Conservation (phyloP, 2,113 vertebrate species). For the Sisor rabdophorus region DNA sequence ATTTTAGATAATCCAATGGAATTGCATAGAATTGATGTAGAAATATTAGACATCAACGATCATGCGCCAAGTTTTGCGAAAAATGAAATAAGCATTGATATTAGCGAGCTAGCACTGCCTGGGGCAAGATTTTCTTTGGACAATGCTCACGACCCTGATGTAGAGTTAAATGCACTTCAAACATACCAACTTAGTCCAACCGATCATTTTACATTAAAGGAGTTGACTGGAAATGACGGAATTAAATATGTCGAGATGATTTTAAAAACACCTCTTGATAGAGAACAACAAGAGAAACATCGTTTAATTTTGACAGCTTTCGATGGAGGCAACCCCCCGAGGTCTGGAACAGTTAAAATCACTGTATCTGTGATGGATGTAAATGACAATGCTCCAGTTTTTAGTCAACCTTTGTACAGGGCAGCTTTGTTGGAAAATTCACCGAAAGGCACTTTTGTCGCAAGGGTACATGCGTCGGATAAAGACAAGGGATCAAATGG, state of each 20-base stretch:
- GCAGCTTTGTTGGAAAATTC: slow-evolving; percentile 61
- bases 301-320: slow-evolving; percentile 60
- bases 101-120: slow-evolving; percentile 59
- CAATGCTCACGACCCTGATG: slow-evolving; percentile 64
- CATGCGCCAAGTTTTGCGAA: slow-evolving; percentile 63
- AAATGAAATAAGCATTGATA: slow-evolving; percentile 59
- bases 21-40: slow-evolving; percentile 52
- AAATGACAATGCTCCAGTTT: slow-evolving; percentile 63
- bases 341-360: slow-evolving; percentile 61
- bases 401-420: slow-evolving; percentile 61
- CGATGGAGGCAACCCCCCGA: slow-evolving; percentile 64
- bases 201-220: slow-evolving; percentile 60
- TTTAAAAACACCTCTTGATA: slow-evolving; percentile 61
- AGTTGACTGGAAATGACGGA: slow-evolving; percentile 49
- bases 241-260: slow-evolving; percentile 62
- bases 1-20: slow-evolving; percentile 60
- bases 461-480: slow-evolving; percentile 64
- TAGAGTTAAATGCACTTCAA: slow-evolving; percentile 62
- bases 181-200: slow-evolving; percentile 60
- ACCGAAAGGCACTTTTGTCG: slow-evolving; percentile 44
- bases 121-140: slow-evolving; percentile 60
- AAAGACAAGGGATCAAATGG: slow-evolving; percentile 62
- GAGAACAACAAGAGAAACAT: slow-evolving; percentile 50
- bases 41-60: slow-evolving; percentile 50
- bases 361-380: slow-evolving; percentile 58